Base-by-base conservation (phyloP, 2,113 vertebrate genomes). In the Melanerpes formicivorus region DNA sequence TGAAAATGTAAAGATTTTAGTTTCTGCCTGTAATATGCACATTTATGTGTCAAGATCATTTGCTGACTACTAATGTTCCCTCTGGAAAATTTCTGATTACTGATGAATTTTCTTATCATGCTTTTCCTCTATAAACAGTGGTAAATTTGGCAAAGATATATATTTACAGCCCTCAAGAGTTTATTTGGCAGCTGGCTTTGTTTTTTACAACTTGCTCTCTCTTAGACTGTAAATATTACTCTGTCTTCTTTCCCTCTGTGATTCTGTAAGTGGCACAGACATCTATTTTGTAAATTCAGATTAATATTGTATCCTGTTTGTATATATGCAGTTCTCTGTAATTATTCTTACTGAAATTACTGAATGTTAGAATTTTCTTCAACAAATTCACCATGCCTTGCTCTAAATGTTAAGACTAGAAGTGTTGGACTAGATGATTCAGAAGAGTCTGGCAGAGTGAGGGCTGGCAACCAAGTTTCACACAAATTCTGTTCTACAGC, bases 241-340 rank as follows among this genome's bases (percentile, higher is more conserved):
- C 48, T 71, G 11, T 52, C 48, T 81, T 92, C 65, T 66, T 90
- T 90, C 21, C 62, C 77, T 89, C 44, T 78, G 59, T 91, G 73
- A 66, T 69, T 84, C 30, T 34, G 1, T 26, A 25, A 67, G 25
- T 77, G 88, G 84, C 62, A 81, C 32, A 84, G 50, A 16, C 29
- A 77, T 81, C 27, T 81, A 64, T 92, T 93, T 93, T 88, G 59
- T 92, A 87, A 82, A 83, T 87, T 74, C 56, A 67, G 58, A 80
- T 88, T 88, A 84, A 69, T 92, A 90, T 46, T 70, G 18, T 44
- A 40, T 79, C 12, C 19, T 86, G 19, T 76, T 55, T 87, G 40
- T 72, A 54, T 44, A 67, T 34, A 44, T 13, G 11, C 25, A 65
- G 21, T 30, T 76, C 16, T 70, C 18, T 81, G n/a, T 63, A 92